Evolutionary conservation across 2,113 vertebrate species (phyloP).

Genomic region (Tiliqua scincoides): DNA sequence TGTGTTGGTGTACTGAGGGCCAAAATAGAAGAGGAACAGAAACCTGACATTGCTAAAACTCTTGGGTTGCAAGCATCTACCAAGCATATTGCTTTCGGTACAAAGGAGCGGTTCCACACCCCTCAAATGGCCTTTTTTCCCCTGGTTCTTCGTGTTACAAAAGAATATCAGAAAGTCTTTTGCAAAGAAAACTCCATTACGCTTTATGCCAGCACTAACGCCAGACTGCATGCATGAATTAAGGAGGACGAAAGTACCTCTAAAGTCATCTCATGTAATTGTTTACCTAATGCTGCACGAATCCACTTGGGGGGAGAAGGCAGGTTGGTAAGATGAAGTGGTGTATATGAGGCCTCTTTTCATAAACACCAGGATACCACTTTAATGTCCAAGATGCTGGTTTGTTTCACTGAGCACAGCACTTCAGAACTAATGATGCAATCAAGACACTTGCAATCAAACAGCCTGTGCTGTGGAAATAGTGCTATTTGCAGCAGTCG

Average conservation of each 20-base stretch:
- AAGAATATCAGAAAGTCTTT: constrained; percentile 68
- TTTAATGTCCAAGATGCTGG: constrained; percentile 90
- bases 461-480: constrained; percentile 84
- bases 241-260: constrained; percentile 76
- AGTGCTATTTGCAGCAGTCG: constrained; percentile 80
- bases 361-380: constrained; percentile 88
- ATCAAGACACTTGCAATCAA: constrained; percentile 89
- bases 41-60: constrained; percentile 40
- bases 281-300: constrained; percentile 85
- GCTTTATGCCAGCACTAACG: constrained; percentile 72
- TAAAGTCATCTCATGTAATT: constrained; percentile 83
- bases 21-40: not conserved
- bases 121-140: constrained; percentile 57
- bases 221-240: constrained; percentile 75
- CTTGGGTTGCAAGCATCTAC: constrained; percentile 48
- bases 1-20: constrained; percentile 51
- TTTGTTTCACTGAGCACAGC: constrained; percentile 89
- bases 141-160: constrained; percentile 56
- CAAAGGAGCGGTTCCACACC: constrained; percentile 56
- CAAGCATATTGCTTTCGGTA: constrained; percentile 46
- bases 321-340: constrained; percentile 87
- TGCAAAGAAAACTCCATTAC: constrained; percentile 75
- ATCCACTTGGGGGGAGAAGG: constrained; percentile 80
- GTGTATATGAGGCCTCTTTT: constrained; percentile 83
- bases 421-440: constrained; percentile 92